phyloP scores from a whole-genome alignment of 2,888 invertebrate genomes.

The Melikaiella ostensackeni region DNA sequence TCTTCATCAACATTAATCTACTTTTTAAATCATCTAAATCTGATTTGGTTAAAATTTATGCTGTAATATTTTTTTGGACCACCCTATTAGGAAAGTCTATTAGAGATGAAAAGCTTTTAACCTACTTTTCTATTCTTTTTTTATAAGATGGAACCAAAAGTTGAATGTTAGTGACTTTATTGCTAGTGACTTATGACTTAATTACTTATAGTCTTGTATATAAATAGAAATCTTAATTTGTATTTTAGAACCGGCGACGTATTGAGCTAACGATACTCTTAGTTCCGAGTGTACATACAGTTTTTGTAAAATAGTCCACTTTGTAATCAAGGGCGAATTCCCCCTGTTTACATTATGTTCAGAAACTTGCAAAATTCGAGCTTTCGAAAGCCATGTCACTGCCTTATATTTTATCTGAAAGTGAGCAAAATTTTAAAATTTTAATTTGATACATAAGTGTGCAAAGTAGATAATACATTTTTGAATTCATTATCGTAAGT shows the following conservation, averaged over 20 bases:
- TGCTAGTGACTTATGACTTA: slow-evolving; percentile 44
- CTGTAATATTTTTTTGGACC: too few relatives aligned
- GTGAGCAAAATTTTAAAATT: not conserved
- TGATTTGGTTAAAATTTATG: too few relatives aligned
- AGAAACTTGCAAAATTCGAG: not conserved
- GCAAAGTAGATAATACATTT: not conserved
- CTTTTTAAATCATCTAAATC: too few relatives aligned
- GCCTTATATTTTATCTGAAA: not conserved
- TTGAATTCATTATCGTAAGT: not conserved
- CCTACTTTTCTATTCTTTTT: not conserved
- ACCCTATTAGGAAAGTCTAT: not conserved
- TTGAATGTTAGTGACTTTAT: slow-evolving; percentile 50
- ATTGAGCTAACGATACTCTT: slow-evolving; percentile 60
- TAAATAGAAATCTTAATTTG: slow-evolving; percentile 44
- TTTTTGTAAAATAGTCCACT: slow-evolving; percentile 23
- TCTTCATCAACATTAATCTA: too few relatives aligned
- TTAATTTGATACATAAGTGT: not conserved
- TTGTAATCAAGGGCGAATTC: not conserved
- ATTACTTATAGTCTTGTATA: slow-evolving; percentile 45
- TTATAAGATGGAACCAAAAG: slow-evolving; percentile 42
- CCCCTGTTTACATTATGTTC: not conserved
- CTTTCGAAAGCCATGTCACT: not conserved
- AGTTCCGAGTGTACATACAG: slow-evolving; percentile 49
- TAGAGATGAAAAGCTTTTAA: not conserved
- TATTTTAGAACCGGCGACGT: slow-evolving; percentile 63